Percentiles rank a stretch among this genome's conserved stretches.
Evolutionary conservation across 2,113 vertebrate genomes (phyloP).

Genomic region (Falco punctatus): DNA sequence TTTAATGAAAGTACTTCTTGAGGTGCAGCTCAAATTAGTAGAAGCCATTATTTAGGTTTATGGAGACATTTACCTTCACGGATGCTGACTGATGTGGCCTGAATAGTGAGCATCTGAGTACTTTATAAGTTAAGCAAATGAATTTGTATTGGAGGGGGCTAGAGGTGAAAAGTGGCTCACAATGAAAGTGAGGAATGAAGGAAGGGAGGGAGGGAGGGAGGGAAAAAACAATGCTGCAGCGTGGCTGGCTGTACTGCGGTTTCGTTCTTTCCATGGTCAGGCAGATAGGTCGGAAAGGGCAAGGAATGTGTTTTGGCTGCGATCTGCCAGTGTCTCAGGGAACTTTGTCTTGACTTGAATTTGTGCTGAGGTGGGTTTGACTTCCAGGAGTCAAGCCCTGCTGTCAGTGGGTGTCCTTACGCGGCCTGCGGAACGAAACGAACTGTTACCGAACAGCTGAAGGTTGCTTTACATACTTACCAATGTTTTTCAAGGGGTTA

Average conservation of each 20-base stretch:
- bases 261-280: neutral
- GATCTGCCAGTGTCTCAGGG: neutral
- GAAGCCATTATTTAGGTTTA: neutral
- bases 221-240: too few species aligned
- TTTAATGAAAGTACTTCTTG: neutral
- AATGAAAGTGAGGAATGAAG: neutral
- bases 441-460: neutral
- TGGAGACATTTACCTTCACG: neutral
- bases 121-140: neutral
- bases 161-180: neutral
- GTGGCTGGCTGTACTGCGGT: neutral
- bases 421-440: rapidly evolving
- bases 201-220: rapidly evolving
- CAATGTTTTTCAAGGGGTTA: neutral
- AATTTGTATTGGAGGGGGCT: neutral
- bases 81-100: neutral
- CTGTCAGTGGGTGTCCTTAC: neutral
- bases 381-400: neutral
- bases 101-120: neutral
- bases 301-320: neutral
- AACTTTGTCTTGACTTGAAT: neutral
- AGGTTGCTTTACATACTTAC: neutral
- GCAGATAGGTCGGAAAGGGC: neutral
- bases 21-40: neutral
- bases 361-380: neutral